Conservation (phyloP, 2,797 vertebrate genomes). For the Liasis olivaceus region DNA sequence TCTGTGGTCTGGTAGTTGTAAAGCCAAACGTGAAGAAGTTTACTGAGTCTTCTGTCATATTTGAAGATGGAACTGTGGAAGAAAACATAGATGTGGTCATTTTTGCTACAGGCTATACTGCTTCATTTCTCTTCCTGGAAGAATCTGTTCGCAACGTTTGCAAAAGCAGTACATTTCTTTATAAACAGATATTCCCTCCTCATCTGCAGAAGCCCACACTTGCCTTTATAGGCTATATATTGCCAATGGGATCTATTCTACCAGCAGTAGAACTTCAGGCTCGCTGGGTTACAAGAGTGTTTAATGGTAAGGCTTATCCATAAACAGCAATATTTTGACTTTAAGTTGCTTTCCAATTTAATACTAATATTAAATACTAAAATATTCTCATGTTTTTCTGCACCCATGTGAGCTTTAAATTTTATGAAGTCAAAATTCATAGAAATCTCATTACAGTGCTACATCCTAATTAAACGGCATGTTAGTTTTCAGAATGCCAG, state of each 20-base stretch:
- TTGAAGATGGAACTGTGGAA: slow-evolving; percentile 77
- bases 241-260: slow-evolving; percentile 73
- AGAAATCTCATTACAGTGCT: not conserved
- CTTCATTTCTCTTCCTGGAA: slow-evolving; percentile 81
- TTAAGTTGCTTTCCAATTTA: not conserved
- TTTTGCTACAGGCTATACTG: slow-evolving; percentile 82
- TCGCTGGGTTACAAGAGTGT: slow-evolving; percentile 80
- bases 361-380: not conserved
- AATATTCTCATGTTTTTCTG: not conserved
- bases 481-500: not conserved
- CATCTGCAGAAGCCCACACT: slow-evolving; percentile 74
- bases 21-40: slow-evolving; percentile 81
- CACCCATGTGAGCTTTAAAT: not conserved
- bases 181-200: slow-evolving; percentile 79
- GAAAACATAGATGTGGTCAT: slow-evolving; percentile 80
- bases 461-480: not conserved
- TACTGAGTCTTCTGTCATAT: slow-evolving; percentile 74
- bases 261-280: slow-evolving; percentile 81
- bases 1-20: slow-evolving; percentile 77
- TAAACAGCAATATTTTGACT: not conserved
- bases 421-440: not conserved
- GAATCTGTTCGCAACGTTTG: slow-evolving; percentile 64
- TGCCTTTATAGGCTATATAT: slow-evolving; percentile 79
- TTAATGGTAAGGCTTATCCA: slow-evolving; percentile 76
- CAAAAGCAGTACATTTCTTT: slow-evolving; percentile 71